These are phyloP conservation scores for Dolichomitus sp. DNA, from an alignment of 2,888 invertebrate genomes.

Conservation along the genomic window DNA sequence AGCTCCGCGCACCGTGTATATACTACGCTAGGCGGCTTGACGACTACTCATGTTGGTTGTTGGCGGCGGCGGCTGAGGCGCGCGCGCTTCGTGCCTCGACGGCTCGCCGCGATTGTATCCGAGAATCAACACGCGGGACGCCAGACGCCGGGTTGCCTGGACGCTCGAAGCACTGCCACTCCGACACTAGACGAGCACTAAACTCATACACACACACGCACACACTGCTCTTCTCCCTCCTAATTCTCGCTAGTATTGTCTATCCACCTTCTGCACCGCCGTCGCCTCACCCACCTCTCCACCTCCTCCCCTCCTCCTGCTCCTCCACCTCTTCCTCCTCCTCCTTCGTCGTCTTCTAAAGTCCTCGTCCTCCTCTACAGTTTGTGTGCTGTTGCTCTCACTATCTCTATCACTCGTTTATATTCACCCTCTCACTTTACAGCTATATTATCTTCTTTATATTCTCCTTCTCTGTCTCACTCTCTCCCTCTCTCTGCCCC, in stretches of 20 bases:
- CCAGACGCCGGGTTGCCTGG: conserved; percentile 68
- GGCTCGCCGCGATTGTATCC: conserved; percentile 5
- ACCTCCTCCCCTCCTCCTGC: conserved; percentile 36
- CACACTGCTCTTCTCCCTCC: conserved; percentile 37
- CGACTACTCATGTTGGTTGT: conserved; percentile 76
- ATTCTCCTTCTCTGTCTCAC: conserved; percentile 12
- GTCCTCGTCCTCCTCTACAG: conserved; percentile 43
- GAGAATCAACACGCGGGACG: conserved; percentile 58
- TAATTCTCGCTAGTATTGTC: conserved; percentile 53
- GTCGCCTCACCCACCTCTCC: conserved; percentile 62
- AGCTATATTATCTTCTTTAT: neutral
- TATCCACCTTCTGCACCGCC: conserved; percentile 56
- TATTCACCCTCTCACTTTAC: neutral
- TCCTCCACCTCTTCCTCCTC: conserved; percentile 39
- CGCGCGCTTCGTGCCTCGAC: conserved; percentile 23
- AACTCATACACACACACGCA: conserved; percentile 60
- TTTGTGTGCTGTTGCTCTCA: conserved; percentile 32
- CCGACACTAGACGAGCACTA: conserved; percentile 64
- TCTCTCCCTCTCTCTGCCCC: neutral
- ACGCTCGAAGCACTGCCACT: conserved; percentile 64
- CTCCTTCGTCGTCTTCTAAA: conserved; percentile 36
- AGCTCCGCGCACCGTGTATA: conserved; percentile 67
- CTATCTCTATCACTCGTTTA: neutral
- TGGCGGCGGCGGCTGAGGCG: conserved; percentile 14
- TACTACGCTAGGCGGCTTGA: conserved; percentile 82